phyloP scores from a whole-genome alignment of 2,888 invertebrate species.

The Tetragnatha montana region DNA sequence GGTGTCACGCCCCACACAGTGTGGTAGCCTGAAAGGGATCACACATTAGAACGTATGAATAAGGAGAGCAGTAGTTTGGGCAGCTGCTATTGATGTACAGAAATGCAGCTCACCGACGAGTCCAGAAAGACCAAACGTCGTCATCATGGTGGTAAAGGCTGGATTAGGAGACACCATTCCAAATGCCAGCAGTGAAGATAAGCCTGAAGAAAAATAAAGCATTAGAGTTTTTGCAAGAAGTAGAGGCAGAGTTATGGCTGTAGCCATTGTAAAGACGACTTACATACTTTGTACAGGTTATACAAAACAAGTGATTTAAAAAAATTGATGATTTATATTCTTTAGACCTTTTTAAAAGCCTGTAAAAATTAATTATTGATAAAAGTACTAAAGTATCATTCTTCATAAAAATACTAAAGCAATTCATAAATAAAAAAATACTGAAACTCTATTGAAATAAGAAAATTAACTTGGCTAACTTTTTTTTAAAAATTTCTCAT shows the following conservation, averaged over 20 bases:
- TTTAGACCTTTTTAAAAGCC: not conserved
- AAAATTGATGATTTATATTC: not conserved
- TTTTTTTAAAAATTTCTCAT: too few relatives aligned
- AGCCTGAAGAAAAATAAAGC: conserved; percentile 77
- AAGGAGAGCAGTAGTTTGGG: too few relatives aligned
- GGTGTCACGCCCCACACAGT: conserved; percentile 95
- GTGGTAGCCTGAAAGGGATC: conserved; percentile 81
- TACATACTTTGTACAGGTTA: not conserved
- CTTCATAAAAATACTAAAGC: too few relatives aligned
- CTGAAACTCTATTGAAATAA: too few relatives aligned
- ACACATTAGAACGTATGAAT: not conserved
- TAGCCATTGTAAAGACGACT: not conserved
- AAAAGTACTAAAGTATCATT: too few relatives aligned
- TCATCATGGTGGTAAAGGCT: conserved; percentile 90
- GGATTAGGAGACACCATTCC: conserved; percentile 88
- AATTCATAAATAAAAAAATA: too few relatives aligned
- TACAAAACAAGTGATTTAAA: not conserved
- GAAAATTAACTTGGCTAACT: too few relatives aligned
- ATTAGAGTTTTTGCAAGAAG: too few relatives aligned
- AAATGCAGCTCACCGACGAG: conserved; percentile 80
- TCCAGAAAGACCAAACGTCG: conserved; percentile 88
- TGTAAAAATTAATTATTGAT: not conserved
- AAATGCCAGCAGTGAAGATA: conserved; percentile 83
- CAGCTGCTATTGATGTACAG: not conserved
- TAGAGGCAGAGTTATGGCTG: not conserved